Base-by-base conservation (phyloP, 2,888 invertebrate species). In the Drymonia ruficornis region DNA sequence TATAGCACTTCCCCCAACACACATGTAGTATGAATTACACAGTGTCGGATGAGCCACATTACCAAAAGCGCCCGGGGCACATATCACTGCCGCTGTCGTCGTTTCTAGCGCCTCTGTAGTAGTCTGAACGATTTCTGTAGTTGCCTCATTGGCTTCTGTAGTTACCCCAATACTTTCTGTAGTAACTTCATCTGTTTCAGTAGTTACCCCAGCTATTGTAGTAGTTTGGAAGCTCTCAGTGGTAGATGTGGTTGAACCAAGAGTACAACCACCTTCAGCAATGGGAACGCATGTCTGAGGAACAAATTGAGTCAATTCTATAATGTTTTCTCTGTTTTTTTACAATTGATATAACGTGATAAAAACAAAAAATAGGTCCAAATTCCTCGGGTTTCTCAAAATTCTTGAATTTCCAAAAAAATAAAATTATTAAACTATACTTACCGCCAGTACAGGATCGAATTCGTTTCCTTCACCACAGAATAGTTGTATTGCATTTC, bases 221-320 rank as follows among this genome's bases (percentile, higher is more conserved):
- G 31, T 31, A 7, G 31, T 16, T 18, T 16, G 15, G n/a, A 16
- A 16, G 16, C 18, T 19, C 11, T 43, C 19, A 1, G 12, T 43
- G 11, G 31, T 43, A 34, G 49, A 38, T 28, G 55, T 62, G 2
- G 31, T 29, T 0, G 61, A 15, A 4, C 63, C 62, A 0, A 67
- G 31, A 0, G 78, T 78, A 34, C 78, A 78, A 3, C 78, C 78
- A 0, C 78, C 78, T 48, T 72, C 73, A 4, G 70, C 63, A 0
- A 78, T 77, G 0, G 28, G 16, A 0, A 71, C 66, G 42, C 78
- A 75, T 5, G 50, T 47, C 73, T 76, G 63, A 11, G 65, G 65
- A 31, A 43, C 52, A 23, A 4, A 45, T 45, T 1, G 2, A n/a
- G 15, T n/a, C 2, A 19, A 6, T 6, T 40, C n/a, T 40, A 40